Conservation (phyloP, 2,113 vertebrate genomes). For the Campylorhamphus procurvoides region DNA sequence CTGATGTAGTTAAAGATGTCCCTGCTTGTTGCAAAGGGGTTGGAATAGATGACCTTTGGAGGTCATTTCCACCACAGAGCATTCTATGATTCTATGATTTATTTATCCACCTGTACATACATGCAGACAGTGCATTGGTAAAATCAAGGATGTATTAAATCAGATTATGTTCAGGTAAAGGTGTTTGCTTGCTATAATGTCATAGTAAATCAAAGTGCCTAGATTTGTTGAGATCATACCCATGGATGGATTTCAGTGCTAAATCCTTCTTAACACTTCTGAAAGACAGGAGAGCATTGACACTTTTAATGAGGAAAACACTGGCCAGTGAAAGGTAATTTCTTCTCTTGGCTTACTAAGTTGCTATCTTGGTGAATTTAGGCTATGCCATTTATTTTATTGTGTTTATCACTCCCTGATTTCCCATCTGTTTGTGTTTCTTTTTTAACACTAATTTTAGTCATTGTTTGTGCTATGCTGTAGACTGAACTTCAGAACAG, state of each 20-base stretch:
- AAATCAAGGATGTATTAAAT: neutral
- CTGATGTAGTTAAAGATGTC: neutral
- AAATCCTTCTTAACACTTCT: neutral
- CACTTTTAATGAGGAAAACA: neutral
- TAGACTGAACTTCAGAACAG: neutral
- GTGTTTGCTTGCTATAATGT: neutral
- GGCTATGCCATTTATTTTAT: neutral
- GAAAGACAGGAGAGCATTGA: neutral
- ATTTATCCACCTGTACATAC: neutral
- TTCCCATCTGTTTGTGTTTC: neutral
- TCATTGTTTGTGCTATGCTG: neutral
- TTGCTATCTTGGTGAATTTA: neutral
- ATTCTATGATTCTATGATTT: neutral
- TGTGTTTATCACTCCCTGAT: neutral
- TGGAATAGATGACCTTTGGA: neutral
- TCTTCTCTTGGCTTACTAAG: neutral
- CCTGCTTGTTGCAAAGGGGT: neutral
- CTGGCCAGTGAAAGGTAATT: neutral
- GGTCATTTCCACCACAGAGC: neutral
- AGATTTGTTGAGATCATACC: neutral
- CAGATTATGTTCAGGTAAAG: neutral
- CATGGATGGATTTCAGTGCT: neutral
- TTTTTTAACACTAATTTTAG: neutral
- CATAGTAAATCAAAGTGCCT: neutral
- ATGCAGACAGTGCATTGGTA: neutral